Conservation (phyloP, 2,888 invertebrate genomes). For the Ectobius pallidus region DNA sequence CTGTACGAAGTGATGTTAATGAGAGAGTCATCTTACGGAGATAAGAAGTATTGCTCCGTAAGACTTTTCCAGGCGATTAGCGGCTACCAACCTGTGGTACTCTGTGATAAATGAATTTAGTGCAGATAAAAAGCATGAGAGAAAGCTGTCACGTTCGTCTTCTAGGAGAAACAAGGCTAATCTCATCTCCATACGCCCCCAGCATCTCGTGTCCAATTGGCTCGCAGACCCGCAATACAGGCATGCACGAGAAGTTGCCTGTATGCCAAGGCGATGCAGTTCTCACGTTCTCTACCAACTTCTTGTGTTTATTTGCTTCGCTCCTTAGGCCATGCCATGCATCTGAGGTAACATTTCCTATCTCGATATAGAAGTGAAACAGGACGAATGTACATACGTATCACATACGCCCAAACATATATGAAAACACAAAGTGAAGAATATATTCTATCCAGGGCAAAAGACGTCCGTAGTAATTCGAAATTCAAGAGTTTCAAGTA, state of each 20-base stretch:
- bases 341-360: too few species aligned
- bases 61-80: constrained; percentile 23
- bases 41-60: constrained; percentile 23
- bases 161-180: constrained; percentile 25
- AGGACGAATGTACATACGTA: too few species aligned
- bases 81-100: constrained; percentile 6
- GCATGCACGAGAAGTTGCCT: neutral
- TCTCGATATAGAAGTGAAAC: too few species aligned
- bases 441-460: too few species aligned
- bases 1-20: constrained; percentile 16
- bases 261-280: neutral
- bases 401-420: too few species aligned
- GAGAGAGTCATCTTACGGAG: neutral
- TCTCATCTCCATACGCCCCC: constrained; percentile 29
- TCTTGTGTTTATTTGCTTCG: too few species aligned
- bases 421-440: too few species aligned
- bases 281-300: too few species aligned
- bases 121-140: constrained; percentile 11
- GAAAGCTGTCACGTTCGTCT: constrained; percentile 19
- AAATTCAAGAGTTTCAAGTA: too few species aligned
- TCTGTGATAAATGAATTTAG: constrained; percentile 1
- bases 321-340: too few species aligned
- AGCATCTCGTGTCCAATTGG: constrained; percentile 20
- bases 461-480: too few species aligned
- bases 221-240: neutral